Percentiles rank a stretch among this genome's conserved stretches.
These are phyloP conservation scores for Antedon mediterranea DNA, from an alignment of 53 echinoderm and acorn worm species.

Conservation along the genomic window DNA sequence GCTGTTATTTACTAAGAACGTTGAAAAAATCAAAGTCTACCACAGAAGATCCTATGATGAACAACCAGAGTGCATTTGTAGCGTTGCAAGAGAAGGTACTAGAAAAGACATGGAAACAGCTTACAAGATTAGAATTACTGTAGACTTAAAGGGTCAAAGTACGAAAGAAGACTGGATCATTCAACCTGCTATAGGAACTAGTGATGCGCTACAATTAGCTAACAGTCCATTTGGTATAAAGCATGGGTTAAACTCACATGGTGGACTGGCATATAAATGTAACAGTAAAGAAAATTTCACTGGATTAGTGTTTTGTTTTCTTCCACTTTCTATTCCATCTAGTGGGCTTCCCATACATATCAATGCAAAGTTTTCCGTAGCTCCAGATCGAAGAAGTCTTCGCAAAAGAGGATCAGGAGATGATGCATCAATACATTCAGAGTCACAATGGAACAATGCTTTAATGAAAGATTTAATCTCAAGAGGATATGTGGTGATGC, in stretches of 20 bases:
- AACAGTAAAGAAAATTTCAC: neutral
- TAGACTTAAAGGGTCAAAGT: neutral
- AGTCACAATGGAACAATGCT: slow-evolving; percentile 29
- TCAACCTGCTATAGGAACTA: neutral
- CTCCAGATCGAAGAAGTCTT: slow-evolving; percentile 34
- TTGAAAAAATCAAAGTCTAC: slow-evolving; percentile 20
- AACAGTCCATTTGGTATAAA: slow-evolving; percentile 19
- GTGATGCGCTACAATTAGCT: slow-evolving; percentile 7
- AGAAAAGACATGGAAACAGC: neutral
- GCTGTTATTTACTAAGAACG: slow-evolving; percentile 58
- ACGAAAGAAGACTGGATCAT: neutral
- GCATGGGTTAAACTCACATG: slow-evolving; percentile 40
- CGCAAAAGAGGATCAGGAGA: slow-evolving; percentile 17
- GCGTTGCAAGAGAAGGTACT: neutral
- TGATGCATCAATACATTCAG: slow-evolving; percentile 17
- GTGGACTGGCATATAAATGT: slow-evolving; percentile 40
- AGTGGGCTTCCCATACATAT: slow-evolving; percentile 55
- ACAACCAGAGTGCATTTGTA: neutral
- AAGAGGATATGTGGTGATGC: slow-evolving; percentile 21
- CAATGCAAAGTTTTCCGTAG: slow-evolving; percentile 57
- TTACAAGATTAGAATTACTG: neutral
- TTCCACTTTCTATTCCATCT: slow-evolving; percentile 41
- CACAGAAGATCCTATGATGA: neutral
- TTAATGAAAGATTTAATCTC: slow-evolving; percentile 30
- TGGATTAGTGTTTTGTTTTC: slow-evolving; percentile 34